Base-by-base conservation (phyloP, 2,113 vertebrate genomes). In the Panthera uncia region DNA sequence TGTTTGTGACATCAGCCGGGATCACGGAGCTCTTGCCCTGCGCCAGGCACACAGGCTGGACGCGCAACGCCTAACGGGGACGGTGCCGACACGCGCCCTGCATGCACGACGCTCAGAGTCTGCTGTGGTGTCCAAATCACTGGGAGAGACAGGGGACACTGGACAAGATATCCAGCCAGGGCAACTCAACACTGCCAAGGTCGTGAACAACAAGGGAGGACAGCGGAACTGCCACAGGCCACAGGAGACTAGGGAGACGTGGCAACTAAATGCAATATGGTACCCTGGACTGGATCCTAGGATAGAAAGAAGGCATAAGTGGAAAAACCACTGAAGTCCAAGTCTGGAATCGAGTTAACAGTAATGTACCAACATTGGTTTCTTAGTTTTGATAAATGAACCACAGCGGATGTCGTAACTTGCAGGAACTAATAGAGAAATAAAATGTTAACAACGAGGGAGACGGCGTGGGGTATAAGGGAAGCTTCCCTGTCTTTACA, bases 11-110 rank as follows among this genome's bases (percentile, higher is more conserved):
- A 1, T 45, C 41, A 3, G 50, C 25, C 21, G 1, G 18, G 31
- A 0, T 50, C 15, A 1, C 10, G 0, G 52, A 36, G n/a, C 31
- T 23, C 52, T 21, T 2, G 1, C n/a, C 61, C 68, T 29, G 16
- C 0, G 1, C 66, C 12, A 3, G 83, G 29, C n/a, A 1, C 11
- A 6, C 6, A 11, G 19, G 1, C 3, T 0, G 38, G 38, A 7
- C 13, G 0, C 0, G 21, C 11, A 13, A 48, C 7, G 5, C 1
- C 0, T 21, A 2, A 33, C 0, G 13, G 69, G 1, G n/a, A 66
- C 1, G 0, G 31, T 1, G 41, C 3, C 19, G 19, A 57, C 6
- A 0, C 0, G 8, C 29, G 29, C 14, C 9, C 63, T 19, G n/a
- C 18, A 7, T 10, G 79, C 4, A 5, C 71, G 38, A 45, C 1